Evolutionary conservation across 2,797 vertebrate genomes (phyloP).

Genomic region (Crocidura indochinensis): DNA sequence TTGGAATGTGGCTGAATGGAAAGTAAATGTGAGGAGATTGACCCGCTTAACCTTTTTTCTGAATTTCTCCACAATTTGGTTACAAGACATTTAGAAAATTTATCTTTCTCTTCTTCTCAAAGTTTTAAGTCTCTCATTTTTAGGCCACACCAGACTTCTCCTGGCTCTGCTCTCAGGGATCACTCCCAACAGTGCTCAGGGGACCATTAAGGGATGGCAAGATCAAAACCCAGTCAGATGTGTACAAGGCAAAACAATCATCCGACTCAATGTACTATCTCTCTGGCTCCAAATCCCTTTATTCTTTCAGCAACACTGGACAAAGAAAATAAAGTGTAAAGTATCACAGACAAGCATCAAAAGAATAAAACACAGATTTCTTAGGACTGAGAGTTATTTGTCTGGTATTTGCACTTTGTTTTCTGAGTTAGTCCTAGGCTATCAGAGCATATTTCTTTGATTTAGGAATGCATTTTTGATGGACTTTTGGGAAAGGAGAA

Average conservation of each 20-base stretch:
- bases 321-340: conserved; percentile 58
- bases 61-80: conserved; percentile 85
- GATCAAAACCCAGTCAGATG: too few species aligned
- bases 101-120: conserved; percentile 72
- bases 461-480: conserved; percentile 40
- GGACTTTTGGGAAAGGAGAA: background rate
- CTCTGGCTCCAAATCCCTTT: background rate
- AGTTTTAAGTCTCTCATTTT: background rate
- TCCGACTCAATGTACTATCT: too few species aligned
- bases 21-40: conserved; percentile 70
- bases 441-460: conserved; percentile 8
- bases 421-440: conserved; percentile 5
- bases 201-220: too few species aligned
- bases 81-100: conserved; percentile 84
- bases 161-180: too few species aligned
- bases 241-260: too few species aligned
- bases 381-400: conserved; percentile 4
- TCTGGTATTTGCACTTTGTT: conserved; percentile 13
- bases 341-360: background rate
- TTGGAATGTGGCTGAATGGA: conserved; percentile 75
- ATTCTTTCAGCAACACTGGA: conserved; percentile 27
- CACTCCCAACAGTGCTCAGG: too few species aligned
- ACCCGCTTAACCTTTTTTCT: conserved; percentile 79
- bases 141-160: too few species aligned
- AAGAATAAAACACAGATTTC: conserved; percentile 25